A percentile compares a stretch with the other conserved stretches of the same genome.
These are phyloP conservation scores for Epizoanthus ramosus DNA, from an alignment of 92 coral and sea anemone species.

Conservation along the genomic window DNA sequence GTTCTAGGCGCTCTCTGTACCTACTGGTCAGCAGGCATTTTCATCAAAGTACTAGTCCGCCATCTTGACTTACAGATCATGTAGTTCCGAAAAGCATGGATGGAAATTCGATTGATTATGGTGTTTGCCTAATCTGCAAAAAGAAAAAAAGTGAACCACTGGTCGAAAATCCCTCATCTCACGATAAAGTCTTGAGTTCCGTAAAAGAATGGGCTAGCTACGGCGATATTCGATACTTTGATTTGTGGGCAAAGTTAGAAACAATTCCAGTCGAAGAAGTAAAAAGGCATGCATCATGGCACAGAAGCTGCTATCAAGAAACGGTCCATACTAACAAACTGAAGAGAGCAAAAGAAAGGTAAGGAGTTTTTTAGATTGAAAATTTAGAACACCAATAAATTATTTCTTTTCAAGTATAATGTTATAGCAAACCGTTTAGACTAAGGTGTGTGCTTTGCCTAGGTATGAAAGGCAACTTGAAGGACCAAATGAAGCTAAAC, in stretches of 20 bases:
- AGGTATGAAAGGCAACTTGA: too few relatives aligned
- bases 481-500: too few relatives aligned
- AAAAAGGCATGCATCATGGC: constrained; percentile 53
- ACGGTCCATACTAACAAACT: constrained; percentile 44
- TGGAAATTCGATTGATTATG: constrained; percentile 20
- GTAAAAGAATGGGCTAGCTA: constrained; percentile 55
- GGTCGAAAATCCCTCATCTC: constrained; percentile 54
- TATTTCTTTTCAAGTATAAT: too few relatives aligned
- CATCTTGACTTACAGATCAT: constrained; percentile 53
- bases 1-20: constrained; percentile 21
- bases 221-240: constrained; percentile 47
- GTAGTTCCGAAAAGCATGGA: constrained; percentile 21
- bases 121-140: constrained; percentile 56
- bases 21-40: constrained; percentile 59
- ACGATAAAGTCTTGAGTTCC: constrained; percentile 47
- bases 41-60: constrained; percentile 56
- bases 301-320: constrained; percentile 56
- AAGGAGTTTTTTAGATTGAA: too few relatives aligned
- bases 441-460: too few relatives aligned
- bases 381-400: too few relatives aligned
- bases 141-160: constrained; percentile 39
- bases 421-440: too few relatives aligned
- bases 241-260: constrained; percentile 44
- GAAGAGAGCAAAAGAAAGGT: constrained; percentile 53
- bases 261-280: constrained; percentile 21